A percentile compares a stretch with the other conserved stretches of the same genome.
phyloP scores from a whole-genome alignment of 2,113 vertebrate species.

The Sialia sialis region DNA sequence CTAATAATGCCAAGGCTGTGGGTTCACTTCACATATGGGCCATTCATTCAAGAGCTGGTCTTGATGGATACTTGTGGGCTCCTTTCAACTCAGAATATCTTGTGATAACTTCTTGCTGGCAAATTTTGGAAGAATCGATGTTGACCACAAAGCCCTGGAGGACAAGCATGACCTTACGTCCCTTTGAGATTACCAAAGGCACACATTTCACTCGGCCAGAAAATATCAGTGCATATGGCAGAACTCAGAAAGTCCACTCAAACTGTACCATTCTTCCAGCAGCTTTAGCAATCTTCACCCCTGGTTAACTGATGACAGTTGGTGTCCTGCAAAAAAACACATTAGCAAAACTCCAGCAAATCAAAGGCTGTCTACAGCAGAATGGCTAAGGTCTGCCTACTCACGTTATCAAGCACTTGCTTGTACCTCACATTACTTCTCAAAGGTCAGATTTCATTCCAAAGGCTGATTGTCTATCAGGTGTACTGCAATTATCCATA shows the following conservation, averaged over 20 bases:
- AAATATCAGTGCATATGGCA: neutral
- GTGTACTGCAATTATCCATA: neutral
- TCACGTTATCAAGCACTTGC: neutral
- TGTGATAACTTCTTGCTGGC: neutral
- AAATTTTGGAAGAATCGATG: neutral
- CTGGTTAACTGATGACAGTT: neutral
- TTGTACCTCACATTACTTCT: neutral
- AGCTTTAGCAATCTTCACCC: neutral
- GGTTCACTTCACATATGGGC: rapidly evolving
- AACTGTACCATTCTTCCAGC: neutral
- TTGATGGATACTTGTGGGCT: neutral
- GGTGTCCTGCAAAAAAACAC: neutral
- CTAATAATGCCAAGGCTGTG: neutral
- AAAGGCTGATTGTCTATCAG: neutral
- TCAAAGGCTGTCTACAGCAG: neutral
- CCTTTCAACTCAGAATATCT: neutral
- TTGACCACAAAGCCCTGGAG: neutral
- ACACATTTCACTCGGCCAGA: neutral
- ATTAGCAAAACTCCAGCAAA: neutral
- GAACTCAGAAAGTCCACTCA: neutral
- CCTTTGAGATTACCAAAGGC: neutral
- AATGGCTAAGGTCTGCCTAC: neutral
- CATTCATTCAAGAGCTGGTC: neutral
- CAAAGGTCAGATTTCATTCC: neutral
- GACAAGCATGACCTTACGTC: neutral